Evolutionary conservation across 1,140 invertebrate genomes (phyloP), one percentile per base, ranked within the genome.

Genomic region (Heliconius himera): DNA sequence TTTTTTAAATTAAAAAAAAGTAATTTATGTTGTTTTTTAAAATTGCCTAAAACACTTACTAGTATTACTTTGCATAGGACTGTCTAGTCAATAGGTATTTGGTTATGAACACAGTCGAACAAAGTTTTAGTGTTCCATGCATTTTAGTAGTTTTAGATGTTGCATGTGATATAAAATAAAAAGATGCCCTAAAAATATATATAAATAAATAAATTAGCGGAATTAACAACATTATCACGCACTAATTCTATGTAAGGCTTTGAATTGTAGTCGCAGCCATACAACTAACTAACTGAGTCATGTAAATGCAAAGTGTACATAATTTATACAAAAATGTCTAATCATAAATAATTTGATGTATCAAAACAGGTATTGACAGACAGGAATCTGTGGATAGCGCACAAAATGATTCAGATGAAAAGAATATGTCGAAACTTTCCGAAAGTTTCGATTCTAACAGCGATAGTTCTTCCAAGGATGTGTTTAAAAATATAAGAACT

Each of bases 201-300:
- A 26, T 26, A 26, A 26, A 26, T 26, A 26, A 46, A 22, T 4
- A n/a, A 72, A 71, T 49, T 76, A 80, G 70, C 54, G 71, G 70
- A 75, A 82, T 83, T 84, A 83, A 84, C 75, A 78, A 82, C 83
- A 84, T 84, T 84, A 76, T 80, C 87, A 89, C 87, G 91, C 91
- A 91, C 92, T 93, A 93, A 93, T 90, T 90, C 72, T 91, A 85
- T 90, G 89, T 92, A 86, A 86, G 81, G 92, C 91, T 93, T 93
- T 75, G 56, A 83, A 82, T 79, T 80, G 83, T 84, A 85, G 85
- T 84, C 79, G 82, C 81, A 80, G 73, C 84, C 84, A 87, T 87
- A 83, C 82, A 87, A 90, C 89, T 89, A 87, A 90, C 89, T 89
- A 90, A 89, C 88, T 87, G 66, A 78, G 81, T 84, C 84, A 85